Evolutionary conservation across 2,797 vertebrate species (phyloP), one percentile per base, ranked within the genome.

Genomic region (Clangula hyemalis): DNA sequence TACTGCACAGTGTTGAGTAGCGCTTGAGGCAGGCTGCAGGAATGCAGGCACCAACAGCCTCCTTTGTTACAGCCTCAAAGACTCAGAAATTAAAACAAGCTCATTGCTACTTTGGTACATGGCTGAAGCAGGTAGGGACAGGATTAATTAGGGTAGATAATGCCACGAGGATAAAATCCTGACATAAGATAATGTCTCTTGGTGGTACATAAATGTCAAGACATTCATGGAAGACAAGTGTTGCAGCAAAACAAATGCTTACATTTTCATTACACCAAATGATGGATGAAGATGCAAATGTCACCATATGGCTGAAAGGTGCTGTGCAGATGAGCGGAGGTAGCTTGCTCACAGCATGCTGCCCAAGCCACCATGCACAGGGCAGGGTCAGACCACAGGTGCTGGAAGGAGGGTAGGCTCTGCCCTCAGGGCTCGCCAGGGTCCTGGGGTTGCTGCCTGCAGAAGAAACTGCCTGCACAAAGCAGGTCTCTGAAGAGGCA

Each of bases 121-220:
- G 14, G 54, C 38, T 76, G 38, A 90, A 73, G 78, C 57, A 80
- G 39, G 73, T 60, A 91, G 38, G 12, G 21, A 89, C 56, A 88
- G 56, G 16, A 58, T 93, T 96, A 94, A 95, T 95, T 88, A 92
- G 58, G 25, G 41, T 53, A 91, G 91, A 88, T 95, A 93, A 95
- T 92, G 82, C 43, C 94, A 95, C 18, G 75, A 51, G 73, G 92
- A 91, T 80, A 95, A 92, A 96, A 95, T 68, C 39, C 34, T 92
- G 87, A 84, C 77, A 86, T 81, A 95, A 89, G 1, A 5, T 81
- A 91, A 86, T 41, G 13, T 85, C 89, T 94, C 87, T 62, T 56
- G 51, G 70, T 89, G 73, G 76, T 84, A 88, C 66, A 89, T 86
- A 96, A 97, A 97, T 96, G 92, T 91, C 94, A 96, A 88, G 94